These are phyloP conservation scores for Protobothrops mucrosquamatus DNA, from an alignment of 2,113 vertebrate species.

Conservation along the genomic window DNA sequence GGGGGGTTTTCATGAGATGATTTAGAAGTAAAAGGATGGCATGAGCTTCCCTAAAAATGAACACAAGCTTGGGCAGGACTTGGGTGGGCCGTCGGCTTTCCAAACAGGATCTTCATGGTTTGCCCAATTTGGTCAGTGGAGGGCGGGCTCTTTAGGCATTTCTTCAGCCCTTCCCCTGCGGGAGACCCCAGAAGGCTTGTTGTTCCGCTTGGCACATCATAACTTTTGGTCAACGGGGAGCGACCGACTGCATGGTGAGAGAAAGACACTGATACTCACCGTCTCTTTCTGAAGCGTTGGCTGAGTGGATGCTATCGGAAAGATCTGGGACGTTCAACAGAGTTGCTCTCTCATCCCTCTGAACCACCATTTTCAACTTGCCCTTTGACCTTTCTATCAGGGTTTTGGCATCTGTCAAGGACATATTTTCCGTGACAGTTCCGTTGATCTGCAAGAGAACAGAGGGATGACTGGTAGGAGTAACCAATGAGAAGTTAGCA, in stretches of 20 bases:
- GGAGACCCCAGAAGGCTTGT: neutral
- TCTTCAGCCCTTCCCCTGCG: neutral
- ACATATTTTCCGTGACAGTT: slow-evolving; percentile 99
- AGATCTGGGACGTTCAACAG: slow-evolving; percentile 95
- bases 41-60: slow-evolving; percentile 43
- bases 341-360: slow-evolving; percentile 93
- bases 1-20: slow-evolving; percentile 57
- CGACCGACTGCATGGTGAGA: neutral
- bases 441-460: slow-evolving; percentile 88
- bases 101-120: neutral
- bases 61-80: slow-evolving; percentile 47
- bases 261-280: slow-evolving; percentile 73
- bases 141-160: neutral
- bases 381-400: slow-evolving; percentile 99
- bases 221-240: neutral
- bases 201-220: neutral
- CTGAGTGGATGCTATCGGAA: slow-evolving; percentile 96
- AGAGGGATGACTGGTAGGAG: slow-evolving; percentile 34
- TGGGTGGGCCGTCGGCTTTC: slow-evolving; percentile 27
- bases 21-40: slow-evolving; percentile 50
- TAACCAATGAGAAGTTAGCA: neutral
- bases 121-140: neutral
- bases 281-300: slow-evolving; percentile 95
- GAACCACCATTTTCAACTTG: slow-evolving; percentile 99
- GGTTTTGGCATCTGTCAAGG: slow-evolving; percentile 96